Conservation (phyloP, 2,888 invertebrate species). For the Byasa hedistus region DNA sequence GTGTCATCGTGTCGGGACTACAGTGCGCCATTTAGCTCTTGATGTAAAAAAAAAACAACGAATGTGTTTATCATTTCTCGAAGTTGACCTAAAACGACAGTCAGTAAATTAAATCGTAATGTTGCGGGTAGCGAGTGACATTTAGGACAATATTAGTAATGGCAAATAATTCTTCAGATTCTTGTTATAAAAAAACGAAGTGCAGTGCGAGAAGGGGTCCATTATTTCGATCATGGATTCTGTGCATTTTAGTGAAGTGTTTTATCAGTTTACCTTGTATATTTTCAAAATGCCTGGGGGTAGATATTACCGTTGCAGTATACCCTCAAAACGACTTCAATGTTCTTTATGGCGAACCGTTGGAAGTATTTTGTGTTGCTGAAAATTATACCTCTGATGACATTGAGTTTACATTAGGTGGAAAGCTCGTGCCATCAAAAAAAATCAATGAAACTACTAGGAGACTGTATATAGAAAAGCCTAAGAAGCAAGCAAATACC, state of each 20-base stretch:
- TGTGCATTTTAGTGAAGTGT: constrained; percentile 61
- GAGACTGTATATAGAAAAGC: constrained; percentile 75
- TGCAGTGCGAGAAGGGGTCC: constrained; percentile 55
- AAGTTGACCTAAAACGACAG: constrained; percentile 44
- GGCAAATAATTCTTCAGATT: constrained; percentile 54
- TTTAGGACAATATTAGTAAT: constrained; percentile 50
- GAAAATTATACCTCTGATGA: constrained; percentile 63
- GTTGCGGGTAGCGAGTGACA: constrained; percentile 54
- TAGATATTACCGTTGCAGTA: constrained; percentile 58
- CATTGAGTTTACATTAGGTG: constrained; percentile 63
- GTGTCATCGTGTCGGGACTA: constrained; percentile 68
- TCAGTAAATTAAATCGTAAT: constrained; percentile 58
- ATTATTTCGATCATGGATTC: constrained; percentile 60
- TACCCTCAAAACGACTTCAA: constrained; percentile 79
- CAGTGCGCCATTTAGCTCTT: constrained; percentile 71
- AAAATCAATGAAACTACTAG: constrained; percentile 83
- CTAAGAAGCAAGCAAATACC: constrained; percentile 72
- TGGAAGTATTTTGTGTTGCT: constrained; percentile 83
- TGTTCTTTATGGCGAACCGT: constrained; percentile 79
- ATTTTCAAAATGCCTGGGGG: constrained; percentile 56
- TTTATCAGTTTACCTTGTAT: constrained; percentile 61
- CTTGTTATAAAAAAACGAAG: constrained; percentile 51
- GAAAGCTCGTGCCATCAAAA: constrained; percentile 51
- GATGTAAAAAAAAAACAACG: constrained; percentile 57
- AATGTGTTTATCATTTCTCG: constrained; percentile 58